phyloP scores from a whole-genome alignment of 2,113 vertebrate genomes.

The Neolamprologus kungweensis region DNA sequence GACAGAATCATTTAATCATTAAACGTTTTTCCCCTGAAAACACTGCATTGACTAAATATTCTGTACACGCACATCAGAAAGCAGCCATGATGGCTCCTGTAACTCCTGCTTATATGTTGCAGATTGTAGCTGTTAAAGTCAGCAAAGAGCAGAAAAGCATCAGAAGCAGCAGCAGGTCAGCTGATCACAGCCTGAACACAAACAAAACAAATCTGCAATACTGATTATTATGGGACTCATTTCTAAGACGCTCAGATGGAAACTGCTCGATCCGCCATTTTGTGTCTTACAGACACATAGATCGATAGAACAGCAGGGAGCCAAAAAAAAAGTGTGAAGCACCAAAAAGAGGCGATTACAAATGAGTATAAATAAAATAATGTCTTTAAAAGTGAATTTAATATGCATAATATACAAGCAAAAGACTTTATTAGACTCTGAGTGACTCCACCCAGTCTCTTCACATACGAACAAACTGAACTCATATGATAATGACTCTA shows the following conservation, averaged over 20 bases:
- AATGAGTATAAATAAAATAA: too few relatives aligned
- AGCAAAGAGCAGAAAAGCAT: background rate
- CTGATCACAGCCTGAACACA: background rate
- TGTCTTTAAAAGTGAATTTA: too few relatives aligned
- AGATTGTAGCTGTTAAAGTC: background rate
- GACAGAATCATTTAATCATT: background rate
- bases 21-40: background rate
- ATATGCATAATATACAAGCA: too few relatives aligned
- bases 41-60: background rate
- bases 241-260: background rate
- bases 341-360: too few relatives aligned
- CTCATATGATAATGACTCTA: rapidly evolving
- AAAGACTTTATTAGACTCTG: too few relatives aligned
- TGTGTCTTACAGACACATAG: background rate
- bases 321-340: too few relatives aligned
- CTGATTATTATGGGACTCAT: background rate
- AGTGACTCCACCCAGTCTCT: too few relatives aligned
- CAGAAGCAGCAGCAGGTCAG: background rate
- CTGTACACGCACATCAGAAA: background rate
- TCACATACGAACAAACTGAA: too few relatives aligned
- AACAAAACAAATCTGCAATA: background rate
- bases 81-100: background rate
- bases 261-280: rapidly evolving
- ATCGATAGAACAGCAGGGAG: background rate
- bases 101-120: background rate